Evolutionary conservation across 2,888 invertebrate species (phyloP), one percentile per base, ranked within the genome.

Genomic region (Kuschelorhynchus macadamiae): DNA sequence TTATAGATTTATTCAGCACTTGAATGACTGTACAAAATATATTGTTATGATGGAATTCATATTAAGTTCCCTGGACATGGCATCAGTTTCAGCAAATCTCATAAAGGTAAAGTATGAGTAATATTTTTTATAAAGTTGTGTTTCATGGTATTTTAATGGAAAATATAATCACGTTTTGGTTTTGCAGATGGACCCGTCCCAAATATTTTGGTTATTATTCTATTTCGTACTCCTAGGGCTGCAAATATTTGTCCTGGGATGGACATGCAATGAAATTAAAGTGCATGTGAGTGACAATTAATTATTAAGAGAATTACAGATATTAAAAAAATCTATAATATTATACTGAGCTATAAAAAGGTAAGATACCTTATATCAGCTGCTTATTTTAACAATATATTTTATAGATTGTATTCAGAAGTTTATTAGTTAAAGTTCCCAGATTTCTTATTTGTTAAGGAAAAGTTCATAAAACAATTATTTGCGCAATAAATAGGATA

Each of bases 261-360:
- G 77, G 78, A 72, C 73, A 42, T 76, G 76, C 7, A 79, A 79
- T 56, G 78, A 79, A 73, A 75, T 79, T 42, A 73, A 73, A 50
- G 46, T 76, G 9, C 74, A 78, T 61, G 78, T 78, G 69, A 46
- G 42, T 53, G 11, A n/a, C n/a, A n/a, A n/a, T n/a, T n/a, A n/a
- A n/a, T n/a, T n/a, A n/a, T n/a, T n/a, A n/a, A 11, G 9, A 9
- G 30, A 9, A 9, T 30, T 30, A 30, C 30, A 30, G 30, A 30
- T 30, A 9, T 9, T 30, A 7, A 30, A n/a, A n/a, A n/a, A n/a
- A n/a, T n/a, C n/a, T n/a, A n/a, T n/a, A n/a, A n/a, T n/a, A n/a
- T n/a, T n/a, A n/a, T n/a, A n/a, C n/a, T n/a, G n/a, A n/a, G n/a
- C n/a, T n/a, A n/a, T n/a, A n/a, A n/a, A n/a, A n/a, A n/a, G n/a